These are phyloP conservation scores for Clarias magur DNA, from an alignment of 2,113 vertebrate genomes.

Conservation along the genomic window DNA sequence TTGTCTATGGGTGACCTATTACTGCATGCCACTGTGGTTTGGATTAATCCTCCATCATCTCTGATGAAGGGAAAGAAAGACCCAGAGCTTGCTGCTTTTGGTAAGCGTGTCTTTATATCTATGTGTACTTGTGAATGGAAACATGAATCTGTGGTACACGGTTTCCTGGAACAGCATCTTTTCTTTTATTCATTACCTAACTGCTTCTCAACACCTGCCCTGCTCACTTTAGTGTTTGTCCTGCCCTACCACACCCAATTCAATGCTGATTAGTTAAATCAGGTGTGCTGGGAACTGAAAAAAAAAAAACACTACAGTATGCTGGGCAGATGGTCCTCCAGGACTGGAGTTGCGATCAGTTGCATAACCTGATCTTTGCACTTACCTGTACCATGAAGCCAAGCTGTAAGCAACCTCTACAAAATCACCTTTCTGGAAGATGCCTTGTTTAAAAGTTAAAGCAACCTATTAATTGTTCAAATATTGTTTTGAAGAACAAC, in stretches of 20 bases:
- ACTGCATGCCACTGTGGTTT: conserved; percentile 85
- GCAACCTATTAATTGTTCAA: not conserved
- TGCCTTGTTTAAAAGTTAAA: conserved; percentile 5
- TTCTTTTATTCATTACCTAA: conserved; percentile 40
- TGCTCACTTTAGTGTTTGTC: too few species aligned
- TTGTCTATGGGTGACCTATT: conserved; percentile 96
- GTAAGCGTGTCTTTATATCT: conserved; percentile 61
- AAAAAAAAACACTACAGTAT: too few species aligned
- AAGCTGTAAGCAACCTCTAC: not conserved
- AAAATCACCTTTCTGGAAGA: not conserved
- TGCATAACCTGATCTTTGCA: not conserved
- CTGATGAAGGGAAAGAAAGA: conserved; percentile 93
- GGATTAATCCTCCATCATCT: conserved; percentile 88
- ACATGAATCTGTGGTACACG: not conserved
- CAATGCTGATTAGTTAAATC: too few species aligned
- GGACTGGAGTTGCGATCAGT: too few species aligned
- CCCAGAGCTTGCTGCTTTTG: conserved; percentile 88
- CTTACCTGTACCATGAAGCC: not conserved
- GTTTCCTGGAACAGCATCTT: conserved; percentile 35
- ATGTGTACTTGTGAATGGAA: not conserved
- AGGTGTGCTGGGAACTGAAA: too few species aligned
- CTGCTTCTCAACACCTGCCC: too few species aligned
- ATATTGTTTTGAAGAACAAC: not conserved
- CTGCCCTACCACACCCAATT: too few species aligned
- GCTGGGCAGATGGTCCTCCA: too few species aligned